These are phyloP conservation scores for Melipona bicolor DNA, from an alignment of 2,888 invertebrate species.

Conservation along the genomic window DNA sequence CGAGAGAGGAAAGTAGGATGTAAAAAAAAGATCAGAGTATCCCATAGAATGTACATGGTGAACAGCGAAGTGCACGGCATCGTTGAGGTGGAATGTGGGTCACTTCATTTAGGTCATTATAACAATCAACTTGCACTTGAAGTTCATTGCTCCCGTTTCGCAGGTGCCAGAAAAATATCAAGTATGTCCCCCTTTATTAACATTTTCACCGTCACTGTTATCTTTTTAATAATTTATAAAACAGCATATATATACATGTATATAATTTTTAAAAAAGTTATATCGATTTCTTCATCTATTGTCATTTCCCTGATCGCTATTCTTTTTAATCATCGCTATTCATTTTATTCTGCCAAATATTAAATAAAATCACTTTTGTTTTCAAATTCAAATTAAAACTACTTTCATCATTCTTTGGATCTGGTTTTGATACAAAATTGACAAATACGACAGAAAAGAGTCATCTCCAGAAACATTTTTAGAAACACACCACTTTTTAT, in stretches of 20 bases:
- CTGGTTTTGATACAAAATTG: not conserved
- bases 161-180: constrained; percentile 30
- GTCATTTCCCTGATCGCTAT: not conserved
- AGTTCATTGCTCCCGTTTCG: constrained; percentile 50
- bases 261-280: not conserved
- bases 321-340: not conserved
- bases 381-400: not conserved
- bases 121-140: constrained; percentile 54
- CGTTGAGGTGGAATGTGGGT: constrained; percentile 58
- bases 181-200: not conserved
- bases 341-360: not conserved
- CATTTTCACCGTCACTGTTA: not conserved
- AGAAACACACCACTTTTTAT: not conserved
- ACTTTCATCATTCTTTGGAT: not conserved
- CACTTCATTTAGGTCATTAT: constrained; percentile 64
- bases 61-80: constrained; percentile 10
- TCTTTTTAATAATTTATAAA: not conserved
- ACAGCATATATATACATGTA: no score
- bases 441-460: not conserved
- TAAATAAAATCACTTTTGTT: not conserved
- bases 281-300: constrained; percentile 7
- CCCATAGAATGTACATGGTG: constrained; percentile 12
- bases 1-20: not conserved
- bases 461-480: not conserved
- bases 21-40: not conserved